These are phyloP conservation scores for Odontamblyopus rebecca DNA, from an alignment of 2,797 vertebrate species.

Conservation along the genomic window DNA sequence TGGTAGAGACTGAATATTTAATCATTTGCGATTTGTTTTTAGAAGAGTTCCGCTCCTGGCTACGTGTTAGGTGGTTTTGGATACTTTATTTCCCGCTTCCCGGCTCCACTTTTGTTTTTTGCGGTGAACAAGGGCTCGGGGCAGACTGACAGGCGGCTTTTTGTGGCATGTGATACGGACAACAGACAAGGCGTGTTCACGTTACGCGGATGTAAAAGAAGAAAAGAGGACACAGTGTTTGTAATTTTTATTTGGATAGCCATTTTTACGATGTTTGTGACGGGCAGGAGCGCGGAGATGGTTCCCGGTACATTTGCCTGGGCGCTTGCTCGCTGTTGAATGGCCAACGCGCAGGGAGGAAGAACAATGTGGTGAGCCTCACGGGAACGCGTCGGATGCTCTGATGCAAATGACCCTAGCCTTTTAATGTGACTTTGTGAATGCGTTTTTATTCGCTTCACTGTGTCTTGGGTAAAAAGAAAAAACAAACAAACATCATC, in stretches of 20 bases:
- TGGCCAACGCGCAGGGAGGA: conserved; percentile 17
- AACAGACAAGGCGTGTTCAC: conserved; percentile 58
- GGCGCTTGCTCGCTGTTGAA: conserved; percentile 53
- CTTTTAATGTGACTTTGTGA: conserved; percentile 4
- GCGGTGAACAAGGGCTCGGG: conserved; percentile 24
- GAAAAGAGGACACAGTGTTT: conserved; percentile 15
- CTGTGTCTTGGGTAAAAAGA: conserved; percentile 17
- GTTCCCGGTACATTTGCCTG: conserved; percentile 9
- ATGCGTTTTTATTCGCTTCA: conserved; percentile 12
- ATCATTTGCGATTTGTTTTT: not conserved
- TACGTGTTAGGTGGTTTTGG: not conserved
- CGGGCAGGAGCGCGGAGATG: not conserved
- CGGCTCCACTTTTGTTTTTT: conserved; percentile 10
- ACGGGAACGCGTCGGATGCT: not conserved
- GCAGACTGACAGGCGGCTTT: conserved; percentile 51
- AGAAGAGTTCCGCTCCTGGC: not conserved
- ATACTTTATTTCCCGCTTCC: not conserved
- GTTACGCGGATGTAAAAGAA: conserved; percentile 51
- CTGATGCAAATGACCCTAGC: not conserved
- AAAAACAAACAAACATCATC: not conserved
- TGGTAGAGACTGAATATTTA: not conserved
- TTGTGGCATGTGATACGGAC: conserved; percentile 56
- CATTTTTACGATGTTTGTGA: conserved; percentile 33
- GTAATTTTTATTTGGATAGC: not conserved
- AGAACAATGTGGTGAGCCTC: conserved; percentile 32